These are phyloP conservation scores for Anas capensis DNA, from an alignment of 2,797 vertebrate species.

Conservation along the genomic window DNA sequence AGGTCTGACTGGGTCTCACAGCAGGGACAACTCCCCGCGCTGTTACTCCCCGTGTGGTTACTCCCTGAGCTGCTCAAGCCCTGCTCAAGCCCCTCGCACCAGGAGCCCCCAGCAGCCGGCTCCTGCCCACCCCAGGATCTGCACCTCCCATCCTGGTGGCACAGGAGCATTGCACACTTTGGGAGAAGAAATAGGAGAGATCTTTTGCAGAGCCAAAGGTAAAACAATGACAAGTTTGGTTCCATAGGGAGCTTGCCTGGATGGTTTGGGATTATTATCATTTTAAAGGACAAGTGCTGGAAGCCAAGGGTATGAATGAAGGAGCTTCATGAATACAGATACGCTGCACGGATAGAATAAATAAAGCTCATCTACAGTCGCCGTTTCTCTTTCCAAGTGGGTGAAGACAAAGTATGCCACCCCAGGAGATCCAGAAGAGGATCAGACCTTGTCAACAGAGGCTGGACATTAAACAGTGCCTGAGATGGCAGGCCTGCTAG, in stretches of 20 bases:
- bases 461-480: not conserved
- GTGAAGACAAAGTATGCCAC: not conserved
- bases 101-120: too few relatives aligned
- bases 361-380: not conserved
- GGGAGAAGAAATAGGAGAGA: not conserved
- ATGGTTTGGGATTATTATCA: not conserved
- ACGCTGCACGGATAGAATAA: not conserved
- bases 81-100: too few relatives aligned
- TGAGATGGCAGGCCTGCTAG: not conserved
- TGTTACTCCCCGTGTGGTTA: too few relatives aligned
- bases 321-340: not conserved
- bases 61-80: too few relatives aligned
- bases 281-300: constrained; percentile 14
- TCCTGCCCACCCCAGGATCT: not conserved
- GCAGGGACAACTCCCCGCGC: too few relatives aligned
- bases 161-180: fast-evolving
- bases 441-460: not conserved
- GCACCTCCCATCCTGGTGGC: fast-evolving
- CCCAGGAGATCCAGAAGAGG: not conserved
- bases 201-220: not conserved
- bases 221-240: not conserved
- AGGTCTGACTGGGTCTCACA: not conserved
- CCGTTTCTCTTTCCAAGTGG: not conserved
- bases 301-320: not conserved
- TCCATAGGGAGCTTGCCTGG: not conserved